These are phyloP conservation scores for Gymnocephalus cernua DNA, from an alignment of 2,113 vertebrate species.

Conservation along the genomic window DNA sequence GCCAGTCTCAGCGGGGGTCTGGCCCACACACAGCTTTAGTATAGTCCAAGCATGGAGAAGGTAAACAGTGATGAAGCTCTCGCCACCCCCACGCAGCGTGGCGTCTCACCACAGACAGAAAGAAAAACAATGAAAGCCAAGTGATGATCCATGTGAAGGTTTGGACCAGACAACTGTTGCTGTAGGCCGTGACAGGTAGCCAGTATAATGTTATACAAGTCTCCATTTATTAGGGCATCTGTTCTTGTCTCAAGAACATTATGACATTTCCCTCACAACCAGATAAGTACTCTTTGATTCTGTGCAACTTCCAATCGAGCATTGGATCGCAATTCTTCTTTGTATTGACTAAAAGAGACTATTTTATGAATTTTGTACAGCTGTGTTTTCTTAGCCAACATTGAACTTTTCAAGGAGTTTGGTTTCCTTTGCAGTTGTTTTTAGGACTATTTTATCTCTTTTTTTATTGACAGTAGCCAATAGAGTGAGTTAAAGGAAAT, in stretches of 20 bases:
- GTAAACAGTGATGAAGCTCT: slow-evolving; percentile 77
- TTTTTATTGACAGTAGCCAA: neutral
- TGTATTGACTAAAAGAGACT: neutral
- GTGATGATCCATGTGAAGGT: slow-evolving; percentile 69
- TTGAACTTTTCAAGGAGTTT: neutral
- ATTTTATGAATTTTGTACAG: neutral
- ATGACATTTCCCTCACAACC: neutral
- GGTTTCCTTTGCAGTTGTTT: neutral
- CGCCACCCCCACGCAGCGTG: slow-evolving; percentile 51
- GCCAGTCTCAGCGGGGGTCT: slow-evolving; percentile 57
- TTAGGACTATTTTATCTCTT: neutral
- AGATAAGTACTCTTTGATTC: neutral
- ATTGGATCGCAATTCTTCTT: neutral
- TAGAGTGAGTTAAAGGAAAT: neutral
- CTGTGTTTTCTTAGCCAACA: neutral
- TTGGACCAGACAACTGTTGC: slow-evolving; percentile 56
- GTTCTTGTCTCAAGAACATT: slow-evolving; percentile 18
- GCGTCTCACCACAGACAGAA: slow-evolving; percentile 74
- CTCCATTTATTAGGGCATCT: neutral
- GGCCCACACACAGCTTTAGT: slow-evolving; percentile 77
- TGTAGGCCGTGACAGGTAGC: slow-evolving; percentile 65
- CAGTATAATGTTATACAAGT: neutral
- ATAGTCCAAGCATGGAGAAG: slow-evolving; percentile 69
- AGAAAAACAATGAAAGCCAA: slow-evolving; percentile 71
- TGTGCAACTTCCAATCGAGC: neutral